Conservation (phyloP, 2,113 vertebrate species). For the Ovis aries region DNA sequence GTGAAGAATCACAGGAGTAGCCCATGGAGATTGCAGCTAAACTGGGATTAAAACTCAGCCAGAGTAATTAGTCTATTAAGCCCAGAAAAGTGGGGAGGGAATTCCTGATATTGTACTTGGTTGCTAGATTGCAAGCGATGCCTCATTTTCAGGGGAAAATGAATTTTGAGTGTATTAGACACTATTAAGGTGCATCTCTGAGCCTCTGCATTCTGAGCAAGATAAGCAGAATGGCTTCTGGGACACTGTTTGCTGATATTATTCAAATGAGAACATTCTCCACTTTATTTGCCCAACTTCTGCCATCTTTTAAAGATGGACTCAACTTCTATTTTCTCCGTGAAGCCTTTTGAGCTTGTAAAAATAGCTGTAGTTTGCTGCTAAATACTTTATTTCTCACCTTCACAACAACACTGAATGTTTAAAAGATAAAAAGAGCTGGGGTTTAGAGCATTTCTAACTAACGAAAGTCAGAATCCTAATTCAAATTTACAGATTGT, state of each 20-base stretch:
- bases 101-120: slow-evolving; percentile 32
- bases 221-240: not conserved
- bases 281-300: no score
- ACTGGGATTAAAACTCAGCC: not conserved
- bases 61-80: slow-evolving; percentile 7
- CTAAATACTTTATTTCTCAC: not conserved
- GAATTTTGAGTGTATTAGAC: not conserved
- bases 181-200: not conserved
- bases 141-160: not conserved
- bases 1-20: not conserved
- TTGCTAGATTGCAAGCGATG: not conserved
- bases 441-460: not conserved
- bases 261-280: not conserved
- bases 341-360: not conserved
- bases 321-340: not conserved
- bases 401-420: not conserved
- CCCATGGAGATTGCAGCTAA: not conserved
- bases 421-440: not conserved
- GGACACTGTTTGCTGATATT: not conserved
- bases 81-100: not conserved
- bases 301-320: not conserved
- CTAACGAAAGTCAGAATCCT: not conserved
- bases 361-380: not conserved
- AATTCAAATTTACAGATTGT: not conserved
- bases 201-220: not conserved